Base-by-base conservation (phyloP, 2,797 vertebrate species). In the Gallirallus australis region DNA sequence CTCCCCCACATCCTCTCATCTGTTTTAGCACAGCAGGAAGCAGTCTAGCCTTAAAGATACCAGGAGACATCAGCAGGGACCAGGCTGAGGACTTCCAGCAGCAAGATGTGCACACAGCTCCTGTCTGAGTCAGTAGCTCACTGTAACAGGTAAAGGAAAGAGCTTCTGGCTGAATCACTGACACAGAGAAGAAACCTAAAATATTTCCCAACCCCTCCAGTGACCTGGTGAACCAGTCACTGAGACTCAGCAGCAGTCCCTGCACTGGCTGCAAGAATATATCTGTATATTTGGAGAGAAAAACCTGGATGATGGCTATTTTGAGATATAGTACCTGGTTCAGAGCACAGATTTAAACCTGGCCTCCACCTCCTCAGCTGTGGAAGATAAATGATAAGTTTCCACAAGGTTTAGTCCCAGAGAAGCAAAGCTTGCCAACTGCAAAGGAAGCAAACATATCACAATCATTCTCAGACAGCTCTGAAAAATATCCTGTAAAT, bases 391-490 rank as follows among this genome's bases (percentile, higher is more conserved):
- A 91, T 10, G 17, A 25, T 24, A 77, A 78, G 2, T 86, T 93
- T 90, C 94, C 82, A 84, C 17, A 7, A 47, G 63, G 33, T 54
- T 76, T n/a, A 61, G 70, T 56, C 80, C 63, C 48, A 16, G 33
- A 33, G 82, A 60, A 31, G 63, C 86, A 77, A 82, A 92, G 59
- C 30, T 39, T 79, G 66, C 80, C 80, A 89, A 12, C 27, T 33
- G 50, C 73, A 33, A 54, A 84, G 54, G 73, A 79, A 90, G 59
- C 78, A 93, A 94, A 71, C 48, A 7, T 25, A 86, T 42, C 82
- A 88, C 90, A 81, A 47, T 7, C 35, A 0, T 60, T 33, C 79
- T 39, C 57, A 71, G 79, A 30, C 68, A 90, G 59, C 77, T 84
- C 85, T 37, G 70, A 94, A 79, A 83, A 72, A 66, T 24, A 60